Evolutionary conservation across 2,888 invertebrate species (phyloP), one percentile per base, ranked within the genome.

Genomic region (Drosophila demipolita): DNA sequence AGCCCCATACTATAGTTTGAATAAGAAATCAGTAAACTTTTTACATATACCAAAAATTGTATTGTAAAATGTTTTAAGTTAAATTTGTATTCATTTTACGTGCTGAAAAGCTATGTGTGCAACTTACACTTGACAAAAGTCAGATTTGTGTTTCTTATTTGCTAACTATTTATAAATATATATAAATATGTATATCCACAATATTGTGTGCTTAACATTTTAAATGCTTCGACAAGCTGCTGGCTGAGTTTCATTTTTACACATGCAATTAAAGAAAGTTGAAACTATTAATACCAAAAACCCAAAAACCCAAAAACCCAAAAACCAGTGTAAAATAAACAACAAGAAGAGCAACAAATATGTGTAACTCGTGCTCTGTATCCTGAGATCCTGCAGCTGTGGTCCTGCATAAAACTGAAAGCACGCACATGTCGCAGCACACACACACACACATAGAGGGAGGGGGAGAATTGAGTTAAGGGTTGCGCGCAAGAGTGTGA

Each of bases 211-310:
- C 29, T 57, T 4, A 15, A 61, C 40, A 59, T 68, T 66, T 45
- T 0, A 55, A 68, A 63, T 63, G 32, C 49, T 66, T 49, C 35
- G 58, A 15, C 40, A 32, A 26, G 53, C 82, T 67, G 48, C 29
- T 33, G 52, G 33, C 42, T 29, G 57, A 33, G 60, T 59, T 63
- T 62, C 35, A 58, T 53, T 48, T 60, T 55, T 38, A 50, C 75
- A 73, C 68, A 67, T 82, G 69, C 85, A 84, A 83, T 87, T 80
- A 87, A 72, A 71, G 66, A 60, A 29, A 29, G 29, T 69, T 70
- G 54, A 72, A 83, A 88, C 66, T 85, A 85, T 87, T 79, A 83
- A 82, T 82, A 73, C 73, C 70, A 69, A 73, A 60, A 73, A 63
- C 49, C 64, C 40, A 45, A 72, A 62, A 38, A 76, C 23, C 23